A percentile compares a stretch with the other conserved stretches of the same genome.
Evolutionary conservation across 2,113 vertebrate genomes (phyloP).

Genomic region (Rhodinocichla rosea): DNA sequence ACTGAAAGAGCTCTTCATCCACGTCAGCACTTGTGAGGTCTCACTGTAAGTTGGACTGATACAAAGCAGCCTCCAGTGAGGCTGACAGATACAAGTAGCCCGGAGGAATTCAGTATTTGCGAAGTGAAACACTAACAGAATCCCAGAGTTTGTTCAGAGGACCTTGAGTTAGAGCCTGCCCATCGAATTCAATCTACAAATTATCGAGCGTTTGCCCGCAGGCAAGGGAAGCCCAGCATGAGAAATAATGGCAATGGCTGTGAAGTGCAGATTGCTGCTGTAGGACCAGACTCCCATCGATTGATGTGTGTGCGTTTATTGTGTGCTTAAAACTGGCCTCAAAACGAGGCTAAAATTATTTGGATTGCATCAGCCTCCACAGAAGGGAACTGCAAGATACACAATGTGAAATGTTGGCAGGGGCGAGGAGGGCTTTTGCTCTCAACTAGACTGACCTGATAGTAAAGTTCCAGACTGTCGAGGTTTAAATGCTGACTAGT

Average conservation of each 20-base stretch:
- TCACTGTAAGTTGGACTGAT: background rate
- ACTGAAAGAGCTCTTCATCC: background rate
- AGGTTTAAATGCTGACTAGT: background rate
- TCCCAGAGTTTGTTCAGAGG: background rate
- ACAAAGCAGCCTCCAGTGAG: background rate
- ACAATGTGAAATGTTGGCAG: background rate
- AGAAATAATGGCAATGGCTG: background rate
- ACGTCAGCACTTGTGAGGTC: background rate
- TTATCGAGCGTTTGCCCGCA: fast-evolving
- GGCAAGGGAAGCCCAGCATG: background rate
- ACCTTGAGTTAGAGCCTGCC: background rate
- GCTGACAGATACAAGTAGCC: background rate
- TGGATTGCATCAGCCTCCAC: background rate
- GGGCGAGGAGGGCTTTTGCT: background rate
- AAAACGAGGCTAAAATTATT: background rate
- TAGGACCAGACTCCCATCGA: background rate
- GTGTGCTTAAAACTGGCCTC: background rate
- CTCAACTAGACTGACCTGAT: background rate
- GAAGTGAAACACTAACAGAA: background rate
- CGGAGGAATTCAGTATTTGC: background rate
- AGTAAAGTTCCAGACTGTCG: background rate
- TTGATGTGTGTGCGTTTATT: background rate
- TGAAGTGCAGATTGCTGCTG: background rate
- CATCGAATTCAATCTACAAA: background rate
- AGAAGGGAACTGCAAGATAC: background rate